These are phyloP conservation scores for Tenebrio molitor DNA, from an alignment of 1,140 invertebrate species.

Conservation along the genomic window DNA sequence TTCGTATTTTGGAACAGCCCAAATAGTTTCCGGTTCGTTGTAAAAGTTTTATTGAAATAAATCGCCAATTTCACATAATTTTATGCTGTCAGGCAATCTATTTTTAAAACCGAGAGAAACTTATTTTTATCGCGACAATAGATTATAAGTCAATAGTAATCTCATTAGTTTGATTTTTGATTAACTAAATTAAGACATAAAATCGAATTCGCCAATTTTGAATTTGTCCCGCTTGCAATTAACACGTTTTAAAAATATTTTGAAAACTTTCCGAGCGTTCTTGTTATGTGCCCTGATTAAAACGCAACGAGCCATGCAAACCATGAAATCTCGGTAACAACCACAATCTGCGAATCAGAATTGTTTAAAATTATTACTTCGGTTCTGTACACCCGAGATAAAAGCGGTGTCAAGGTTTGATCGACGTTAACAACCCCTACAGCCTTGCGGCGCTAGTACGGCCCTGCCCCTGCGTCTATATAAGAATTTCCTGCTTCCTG, in stretches of 20 bases:
- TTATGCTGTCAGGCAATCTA: conserved; percentile 26
- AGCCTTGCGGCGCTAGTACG: neutral
- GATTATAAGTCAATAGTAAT: conserved; percentile 5
- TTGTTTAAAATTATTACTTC: conserved; percentile 3
- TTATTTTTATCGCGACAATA: conserved; percentile 4
- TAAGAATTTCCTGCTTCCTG: conserved; percentile 30
- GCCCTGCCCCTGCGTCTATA: conserved; percentile 5
- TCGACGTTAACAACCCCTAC: neutral
- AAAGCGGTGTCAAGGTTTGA: conserved; percentile 1
- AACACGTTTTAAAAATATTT: neutral
- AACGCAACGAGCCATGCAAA: conserved; percentile 3
- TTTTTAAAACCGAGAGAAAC: neutral
- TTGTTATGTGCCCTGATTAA: conserved; percentile 3
- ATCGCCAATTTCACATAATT: conserved; percentile 9
- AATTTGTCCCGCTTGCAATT: conserved; percentile 1
- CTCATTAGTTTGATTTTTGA: neutral
- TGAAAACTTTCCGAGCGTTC: neutral
- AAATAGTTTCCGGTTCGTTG: neutral
- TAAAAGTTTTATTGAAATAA: conserved; percentile 19
- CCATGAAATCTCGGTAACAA: neutral
- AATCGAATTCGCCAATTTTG: neutral
- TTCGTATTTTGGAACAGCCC: neutral
- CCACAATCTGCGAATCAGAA: neutral
- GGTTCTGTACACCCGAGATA: neutral
- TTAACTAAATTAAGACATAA: conserved; percentile 19